Percentiles rank a stretch among this genome's conserved stretches.
Evolutionary conservation across 2,797 vertebrate species (phyloP).

Genomic region (Coregonus sp.): DNA sequence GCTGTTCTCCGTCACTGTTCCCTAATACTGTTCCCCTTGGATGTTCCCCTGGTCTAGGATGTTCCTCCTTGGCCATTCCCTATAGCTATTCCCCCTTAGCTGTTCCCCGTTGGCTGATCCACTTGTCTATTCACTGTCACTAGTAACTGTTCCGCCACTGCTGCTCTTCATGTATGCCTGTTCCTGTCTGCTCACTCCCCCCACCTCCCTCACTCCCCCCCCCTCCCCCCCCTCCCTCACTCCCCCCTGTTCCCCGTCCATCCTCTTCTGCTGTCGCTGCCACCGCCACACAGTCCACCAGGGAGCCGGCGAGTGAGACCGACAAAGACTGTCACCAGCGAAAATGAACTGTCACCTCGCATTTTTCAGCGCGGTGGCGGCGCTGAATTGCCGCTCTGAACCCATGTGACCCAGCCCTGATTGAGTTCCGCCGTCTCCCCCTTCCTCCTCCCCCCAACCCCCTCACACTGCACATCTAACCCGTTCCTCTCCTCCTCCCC

Average conservation of each 20-base stretch:
- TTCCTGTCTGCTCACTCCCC: neutral
- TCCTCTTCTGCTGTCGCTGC: conserved; percentile 49
- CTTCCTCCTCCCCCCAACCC: conserved; percentile 10
- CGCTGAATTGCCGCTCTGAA: conserved; percentile 84
- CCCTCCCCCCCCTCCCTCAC: conserved; percentile 18
- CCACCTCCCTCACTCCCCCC: neutral
- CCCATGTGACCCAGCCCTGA: conserved; percentile 82
- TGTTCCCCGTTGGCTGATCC: neutral
- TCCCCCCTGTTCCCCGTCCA: conserved; percentile 43
- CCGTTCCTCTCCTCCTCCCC: conserved; percentile 18
- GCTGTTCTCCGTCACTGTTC: no score
- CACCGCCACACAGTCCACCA: conserved; percentile 58
- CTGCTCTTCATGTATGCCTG: neutral
- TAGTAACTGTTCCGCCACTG: neutral
- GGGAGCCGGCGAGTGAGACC: conserved; percentile 83
- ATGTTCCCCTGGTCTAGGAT: neutral
- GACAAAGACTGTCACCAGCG: conserved; percentile 85
- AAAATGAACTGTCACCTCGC: conserved; percentile 90
- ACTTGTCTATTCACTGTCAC: neutral
- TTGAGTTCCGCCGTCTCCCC: conserved; percentile 85
- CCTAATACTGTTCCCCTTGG: no score
- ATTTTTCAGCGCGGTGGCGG: conserved; percentile 77
- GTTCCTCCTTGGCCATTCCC: neutral
- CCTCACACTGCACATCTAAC: conserved; percentile 15
- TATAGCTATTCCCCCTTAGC: neutral